Conservation (phyloP, 2,797 vertebrate species). For the Anguilla megastoma region DNA sequence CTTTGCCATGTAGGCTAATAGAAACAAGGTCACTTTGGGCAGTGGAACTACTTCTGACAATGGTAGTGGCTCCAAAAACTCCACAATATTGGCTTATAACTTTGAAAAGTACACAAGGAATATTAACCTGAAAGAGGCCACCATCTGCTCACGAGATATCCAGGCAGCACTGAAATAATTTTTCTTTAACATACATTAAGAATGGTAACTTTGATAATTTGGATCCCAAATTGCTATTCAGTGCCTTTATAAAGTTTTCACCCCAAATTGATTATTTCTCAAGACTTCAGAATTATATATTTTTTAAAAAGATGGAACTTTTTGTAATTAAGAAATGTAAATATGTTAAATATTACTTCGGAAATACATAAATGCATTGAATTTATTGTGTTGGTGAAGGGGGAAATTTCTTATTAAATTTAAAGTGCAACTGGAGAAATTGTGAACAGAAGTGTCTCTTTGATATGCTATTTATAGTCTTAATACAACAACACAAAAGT, state of each 20-base stretch:
- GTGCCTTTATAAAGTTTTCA: no score
- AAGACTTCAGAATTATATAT: no score
- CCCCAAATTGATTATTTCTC: no score
- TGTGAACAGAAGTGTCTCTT: no score
- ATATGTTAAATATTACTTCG: neutral
- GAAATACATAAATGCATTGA: no score
- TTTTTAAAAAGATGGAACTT: neutral
- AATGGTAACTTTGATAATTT: neutral
- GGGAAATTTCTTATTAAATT: no score
- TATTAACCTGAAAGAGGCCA: neutral
- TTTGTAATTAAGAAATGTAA: neutral
- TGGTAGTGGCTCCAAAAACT: conserved; percentile 11
- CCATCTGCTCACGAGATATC: neutral
- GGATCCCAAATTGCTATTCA: neutral
- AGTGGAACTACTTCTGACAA: neutral
- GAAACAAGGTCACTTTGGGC: conserved; percentile 72
- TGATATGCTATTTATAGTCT: no score
- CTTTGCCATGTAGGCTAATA: conserved; percentile 67
- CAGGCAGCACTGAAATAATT: neutral
- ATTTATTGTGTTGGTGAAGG: no score
- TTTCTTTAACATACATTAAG: neutral
- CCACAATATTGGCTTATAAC: neutral
- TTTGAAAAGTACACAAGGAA: conserved; percentile 9
- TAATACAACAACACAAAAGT: no score
- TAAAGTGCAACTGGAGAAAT: no score